These are phyloP conservation scores for Eutrigla gurnardus DNA, from an alignment of 2,797 vertebrate genomes.

Conservation along the genomic window DNA sequence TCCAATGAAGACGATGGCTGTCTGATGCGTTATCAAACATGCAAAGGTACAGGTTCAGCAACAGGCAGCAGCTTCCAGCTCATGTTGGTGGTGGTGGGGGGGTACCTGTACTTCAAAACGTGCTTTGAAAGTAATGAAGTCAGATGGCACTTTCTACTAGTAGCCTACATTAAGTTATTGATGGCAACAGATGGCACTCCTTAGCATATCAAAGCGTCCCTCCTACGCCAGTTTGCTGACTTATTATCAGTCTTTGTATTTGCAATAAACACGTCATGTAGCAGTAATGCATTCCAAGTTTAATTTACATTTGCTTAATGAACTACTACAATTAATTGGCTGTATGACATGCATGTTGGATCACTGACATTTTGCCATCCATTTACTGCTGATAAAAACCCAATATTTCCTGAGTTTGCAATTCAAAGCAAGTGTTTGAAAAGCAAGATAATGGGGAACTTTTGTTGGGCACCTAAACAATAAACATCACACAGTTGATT, in stretches of 20 bases:
- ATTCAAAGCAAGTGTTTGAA: too few species aligned
- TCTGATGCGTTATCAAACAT: conserved; percentile 54
- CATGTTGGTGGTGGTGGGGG: conserved; percentile 15
- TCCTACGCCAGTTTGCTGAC: conserved; percentile 46
- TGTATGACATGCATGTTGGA: too few species aligned
- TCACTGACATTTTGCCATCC: too few species aligned
- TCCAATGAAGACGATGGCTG: conserved; percentile 15
- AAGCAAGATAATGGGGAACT: too few species aligned
- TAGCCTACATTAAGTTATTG: conserved; percentile 53
- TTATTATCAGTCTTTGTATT: conserved; percentile 52
- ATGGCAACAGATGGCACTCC: conserved; percentile 63
- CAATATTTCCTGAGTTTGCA: too few species aligned
- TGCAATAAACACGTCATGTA: conserved; percentile 27
- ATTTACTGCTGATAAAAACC: too few species aligned
- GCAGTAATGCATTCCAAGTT: conserved; percentile 10
- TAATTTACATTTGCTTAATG: conserved; percentile 25
- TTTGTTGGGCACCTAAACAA: background rate
- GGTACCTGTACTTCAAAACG: conserved; percentile 58
- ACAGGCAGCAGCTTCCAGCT: conserved; percentile 48
- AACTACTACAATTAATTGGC: conserved; percentile 17
- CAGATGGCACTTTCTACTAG: conserved; percentile 49
- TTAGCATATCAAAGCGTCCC: conserved; percentile 61
- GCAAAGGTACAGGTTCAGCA: conserved; percentile 35
- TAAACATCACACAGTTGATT: background rate
- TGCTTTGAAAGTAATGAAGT: conserved; percentile 69